Conservation (phyloP, 2,888 invertebrate genomes). For the Pristionchus arcanus region DNA sequence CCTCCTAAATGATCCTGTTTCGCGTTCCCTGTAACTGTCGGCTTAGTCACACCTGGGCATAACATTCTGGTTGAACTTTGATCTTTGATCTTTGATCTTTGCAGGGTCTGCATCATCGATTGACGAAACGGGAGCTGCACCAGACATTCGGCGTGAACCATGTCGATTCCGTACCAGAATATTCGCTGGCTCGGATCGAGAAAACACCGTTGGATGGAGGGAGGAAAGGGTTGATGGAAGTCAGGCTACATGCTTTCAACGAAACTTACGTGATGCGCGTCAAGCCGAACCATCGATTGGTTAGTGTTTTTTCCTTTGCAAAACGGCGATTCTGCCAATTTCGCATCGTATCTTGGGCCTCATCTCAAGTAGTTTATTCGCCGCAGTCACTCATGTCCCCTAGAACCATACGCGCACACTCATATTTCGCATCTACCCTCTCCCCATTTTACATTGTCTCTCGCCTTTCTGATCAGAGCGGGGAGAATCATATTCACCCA, state of each 20-base stretch:
- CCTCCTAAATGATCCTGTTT: constrained; percentile 53
- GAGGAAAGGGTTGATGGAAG: constrained; percentile 53
- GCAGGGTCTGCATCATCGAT: constrained; percentile 72
- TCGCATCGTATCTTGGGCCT: neutral
- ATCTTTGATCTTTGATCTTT: constrained; percentile 31
- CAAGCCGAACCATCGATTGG: constrained; percentile 68
- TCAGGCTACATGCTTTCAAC: constrained; percentile 74
- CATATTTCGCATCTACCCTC: neutral
- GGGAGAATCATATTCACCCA: neutral
- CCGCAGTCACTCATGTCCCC: neutral
- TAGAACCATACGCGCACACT: constrained; percentile 27
- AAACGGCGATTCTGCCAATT: neutral
- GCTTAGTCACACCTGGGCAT: constrained; percentile 51
- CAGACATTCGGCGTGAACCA: constrained; percentile 76
- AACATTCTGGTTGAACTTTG: neutral
- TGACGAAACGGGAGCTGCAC: constrained; percentile 72
- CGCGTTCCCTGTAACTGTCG: constrained; percentile 26
- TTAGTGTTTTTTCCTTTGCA: constrained; percentile 60
- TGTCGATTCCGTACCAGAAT: constrained; percentile 66
- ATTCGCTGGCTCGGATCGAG: constrained; percentile 61
- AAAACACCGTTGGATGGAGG: constrained; percentile 43
- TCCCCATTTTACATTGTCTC: neutral
- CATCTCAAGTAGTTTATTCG: constrained; percentile 37
- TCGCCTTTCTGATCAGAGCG: neutral
- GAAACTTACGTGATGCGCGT: constrained; percentile 72